Conservation (phyloP, 2,888 invertebrate genomes). For the Hirtodrosophila cameraria region DNA sequence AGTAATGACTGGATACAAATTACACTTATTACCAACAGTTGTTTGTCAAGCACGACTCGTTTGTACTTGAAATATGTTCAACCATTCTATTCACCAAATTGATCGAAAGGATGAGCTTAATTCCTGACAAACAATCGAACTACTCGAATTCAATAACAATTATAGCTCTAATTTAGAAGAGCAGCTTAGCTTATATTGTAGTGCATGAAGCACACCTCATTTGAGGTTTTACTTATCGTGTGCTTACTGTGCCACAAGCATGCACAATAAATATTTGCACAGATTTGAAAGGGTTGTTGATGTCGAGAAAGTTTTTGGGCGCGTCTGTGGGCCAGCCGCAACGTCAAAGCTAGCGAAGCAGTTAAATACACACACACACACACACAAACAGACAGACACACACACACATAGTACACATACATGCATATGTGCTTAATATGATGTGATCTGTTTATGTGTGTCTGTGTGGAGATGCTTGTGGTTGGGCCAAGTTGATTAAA, state of each 20-base stretch:
- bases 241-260: conserved; percentile 27
- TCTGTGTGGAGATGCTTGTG: conserved; percentile 29
- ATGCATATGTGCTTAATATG: conserved; percentile 8
- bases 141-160: too few relatives aligned
- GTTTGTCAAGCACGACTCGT: too few relatives aligned
- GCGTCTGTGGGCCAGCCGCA: conserved; percentile 34
- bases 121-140: too few relatives aligned
- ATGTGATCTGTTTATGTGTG: conserved; percentile 25
- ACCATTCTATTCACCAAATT: too few relatives aligned
- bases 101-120: too few relatives aligned
- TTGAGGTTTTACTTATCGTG: not conserved
- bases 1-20: conserved; percentile 11
- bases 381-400: conserved; percentile 8
- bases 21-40: not conserved
- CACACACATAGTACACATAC: not conserved
- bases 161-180: too few relatives aligned
- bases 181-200: too few relatives aligned
- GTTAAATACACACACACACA: conserved; percentile 15
- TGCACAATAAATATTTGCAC: conserved; percentile 60
- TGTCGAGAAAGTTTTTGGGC: conserved; percentile 40
- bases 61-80: too few relatives aligned
- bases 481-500: conserved; percentile 55
- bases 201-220: too few relatives aligned
- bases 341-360: conserved; percentile 34
- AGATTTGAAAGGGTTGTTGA: conserved; percentile 52